phyloP scores from a whole-genome alignment of 30 jellyfish, hydroid and myxozoan genomes.

The Hydractinia echinata region DNA sequence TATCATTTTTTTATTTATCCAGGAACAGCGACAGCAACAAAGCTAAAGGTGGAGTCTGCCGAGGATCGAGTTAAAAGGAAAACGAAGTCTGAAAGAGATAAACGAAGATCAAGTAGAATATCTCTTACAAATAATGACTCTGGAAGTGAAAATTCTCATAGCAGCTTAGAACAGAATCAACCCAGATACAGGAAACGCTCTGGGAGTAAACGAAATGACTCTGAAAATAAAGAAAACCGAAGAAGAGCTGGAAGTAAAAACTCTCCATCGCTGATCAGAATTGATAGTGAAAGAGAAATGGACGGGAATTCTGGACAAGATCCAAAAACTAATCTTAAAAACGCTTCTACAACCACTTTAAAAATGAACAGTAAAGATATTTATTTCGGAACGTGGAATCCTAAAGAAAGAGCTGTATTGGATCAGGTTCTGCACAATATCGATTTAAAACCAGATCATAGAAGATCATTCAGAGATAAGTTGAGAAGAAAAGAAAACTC shows the following conservation, averaged over 20 bases:
- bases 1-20: neutral
- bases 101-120: slow-evolving; percentile 39
- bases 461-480: slow-evolving; percentile 9
- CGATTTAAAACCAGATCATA: neutral
- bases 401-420: slow-evolving; percentile 43
- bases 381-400: slow-evolving; percentile 44
- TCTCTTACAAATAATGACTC: slow-evolving; percentile 21
- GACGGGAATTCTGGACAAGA: neutral
- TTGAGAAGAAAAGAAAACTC: neutral
- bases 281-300: slow-evolving; percentile 19
- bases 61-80: slow-evolving; percentile 10
- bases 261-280: neutral
- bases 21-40: neutral
- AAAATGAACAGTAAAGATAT: slow-evolving; percentile 43
- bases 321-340: neutral
- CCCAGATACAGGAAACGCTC: slow-evolving; percentile 34
- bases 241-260: slow-evolving; percentile 29
- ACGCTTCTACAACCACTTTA: slow-evolving; percentile 33
- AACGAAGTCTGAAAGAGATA: slow-evolving; percentile 47
- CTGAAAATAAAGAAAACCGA: slow-evolving; percentile 20
- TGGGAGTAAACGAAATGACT: slow-evolving; percentile 26
- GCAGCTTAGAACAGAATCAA: slow-evolving; percentile 35
- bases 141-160: slow-evolving; percentile 30
- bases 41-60: neutral
- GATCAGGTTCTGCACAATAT: slow-evolving; percentile 33